A percentile compares a stretch with the other conserved stretches of the same genome.
Conservation (phyloP, 2,888 invertebrate species). For the Clepsis dumicolana region DNA sequence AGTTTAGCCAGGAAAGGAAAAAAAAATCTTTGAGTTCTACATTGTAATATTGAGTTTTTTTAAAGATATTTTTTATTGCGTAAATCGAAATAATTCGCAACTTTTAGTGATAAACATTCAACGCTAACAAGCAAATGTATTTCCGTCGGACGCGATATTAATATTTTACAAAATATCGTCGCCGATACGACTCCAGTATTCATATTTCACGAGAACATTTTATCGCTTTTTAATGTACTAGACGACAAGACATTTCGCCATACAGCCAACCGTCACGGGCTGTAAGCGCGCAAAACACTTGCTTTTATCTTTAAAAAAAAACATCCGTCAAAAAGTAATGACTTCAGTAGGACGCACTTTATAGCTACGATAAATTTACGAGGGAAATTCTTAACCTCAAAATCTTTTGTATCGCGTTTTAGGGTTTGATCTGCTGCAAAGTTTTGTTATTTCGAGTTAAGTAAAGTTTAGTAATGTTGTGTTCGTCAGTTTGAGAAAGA, state of each 20-base stretch:
- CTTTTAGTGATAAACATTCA: conserved; percentile 18
- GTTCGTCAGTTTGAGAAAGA: conserved; percentile 47
- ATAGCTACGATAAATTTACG: conserved; percentile 53
- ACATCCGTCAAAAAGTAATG: conserved; percentile 67
- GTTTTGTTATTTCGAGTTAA: conserved; percentile 26
- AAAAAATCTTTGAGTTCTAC: background rate
- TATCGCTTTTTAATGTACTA: conserved; percentile 76
- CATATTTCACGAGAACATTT: conserved; percentile 63
- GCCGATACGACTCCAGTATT: conserved; percentile 50
- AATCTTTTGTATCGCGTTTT: conserved; percentile 46
- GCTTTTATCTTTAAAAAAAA: conserved; percentile 69
- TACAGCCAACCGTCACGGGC: conserved; percentile 66
- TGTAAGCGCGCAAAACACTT: conserved; percentile 62
- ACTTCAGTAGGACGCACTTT: conserved; percentile 45
- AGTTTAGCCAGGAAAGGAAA: background rate
- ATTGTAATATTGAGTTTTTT: too few species aligned
- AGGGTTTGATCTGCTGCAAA: conserved; percentile 46
- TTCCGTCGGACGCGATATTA: conserved; percentile 55
- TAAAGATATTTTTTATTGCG: background rate
- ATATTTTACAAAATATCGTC: conserved; percentile 63
- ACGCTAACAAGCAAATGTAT: conserved; percentile 47
- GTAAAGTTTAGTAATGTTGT: conserved; percentile 23
- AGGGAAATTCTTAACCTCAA: conserved; percentile 56
- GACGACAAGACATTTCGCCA: conserved; percentile 66
- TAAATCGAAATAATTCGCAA: conserved; percentile 5